These are phyloP conservation scores for Gallinago media DNA, from an alignment of 2,113 vertebrate genomes.

Conservation along the genomic window DNA sequence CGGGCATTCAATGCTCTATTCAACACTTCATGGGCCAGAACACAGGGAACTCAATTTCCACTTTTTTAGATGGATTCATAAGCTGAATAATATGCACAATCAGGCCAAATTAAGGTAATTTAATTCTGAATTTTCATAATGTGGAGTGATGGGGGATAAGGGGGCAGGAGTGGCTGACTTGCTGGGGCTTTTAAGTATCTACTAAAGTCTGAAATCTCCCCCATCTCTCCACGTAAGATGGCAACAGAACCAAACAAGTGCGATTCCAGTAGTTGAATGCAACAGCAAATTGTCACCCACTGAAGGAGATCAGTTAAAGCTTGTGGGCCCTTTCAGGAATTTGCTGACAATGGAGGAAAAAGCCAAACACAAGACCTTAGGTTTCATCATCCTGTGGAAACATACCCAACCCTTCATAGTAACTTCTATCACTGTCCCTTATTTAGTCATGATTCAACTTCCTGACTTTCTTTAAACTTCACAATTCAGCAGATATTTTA, in stretches of 20 bases:
- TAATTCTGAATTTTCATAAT: not conserved
- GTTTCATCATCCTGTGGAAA: not conserved
- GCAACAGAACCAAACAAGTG: fast-evolving
- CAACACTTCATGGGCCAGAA: not conserved
- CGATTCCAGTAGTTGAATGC: not conserved
- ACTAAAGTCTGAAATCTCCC: not conserved
- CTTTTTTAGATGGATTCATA: not conserved
- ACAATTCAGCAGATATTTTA: not conserved
- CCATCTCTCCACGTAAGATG: not conserved
- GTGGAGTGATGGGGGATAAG: not conserved
- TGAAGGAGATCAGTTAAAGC: not conserved
- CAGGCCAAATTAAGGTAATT: not conserved
- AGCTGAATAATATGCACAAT: not conserved
- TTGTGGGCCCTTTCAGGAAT: not conserved
- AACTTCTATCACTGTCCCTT: not conserved
- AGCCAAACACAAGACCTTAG: not conserved
- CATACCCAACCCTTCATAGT: not conserved
- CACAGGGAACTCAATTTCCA: not conserved
- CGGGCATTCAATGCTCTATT: not conserved
- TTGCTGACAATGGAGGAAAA: not conserved
- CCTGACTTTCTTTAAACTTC: not conserved
- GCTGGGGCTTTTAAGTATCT: not conserved
- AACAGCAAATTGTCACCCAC: not conserved
- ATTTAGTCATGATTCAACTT: not conserved
- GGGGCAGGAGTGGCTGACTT: not conserved